phyloP scores from a whole-genome alignment of 2,888 invertebrate genomes.

The Microdon myrmicae region DNA sequence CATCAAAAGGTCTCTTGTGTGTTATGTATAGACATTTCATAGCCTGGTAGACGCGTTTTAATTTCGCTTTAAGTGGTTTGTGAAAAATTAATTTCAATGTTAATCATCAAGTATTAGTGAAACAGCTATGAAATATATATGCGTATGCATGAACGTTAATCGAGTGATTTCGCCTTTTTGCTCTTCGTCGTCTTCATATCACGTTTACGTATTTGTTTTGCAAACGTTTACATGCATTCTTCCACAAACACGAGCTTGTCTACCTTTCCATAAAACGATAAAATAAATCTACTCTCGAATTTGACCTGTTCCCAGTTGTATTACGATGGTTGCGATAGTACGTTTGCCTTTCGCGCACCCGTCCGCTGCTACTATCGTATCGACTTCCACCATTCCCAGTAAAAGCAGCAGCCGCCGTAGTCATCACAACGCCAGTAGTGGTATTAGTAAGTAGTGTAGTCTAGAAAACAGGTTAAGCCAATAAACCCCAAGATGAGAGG shows the following conservation, averaged over 20 bases:
- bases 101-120: too few relatives aligned
- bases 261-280: conserved; percentile 30
- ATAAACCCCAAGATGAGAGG: conserved; percentile 51
- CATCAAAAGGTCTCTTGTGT: too few relatives aligned
- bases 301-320: conserved; percentile 43
- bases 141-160: too few relatives aligned
- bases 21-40: too few relatives aligned
- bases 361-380: conserved; percentile 31
- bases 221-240: conserved; percentile 33
- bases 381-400: conserved; percentile 18
- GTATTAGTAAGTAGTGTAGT: conserved; percentile 25
- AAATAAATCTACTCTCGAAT: conserved; percentile 41
- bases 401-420: too few relatives aligned
- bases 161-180: conserved; percentile 10
- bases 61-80: too few relatives aligned
- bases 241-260: conserved; percentile 17
- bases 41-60: too few relatives aligned
- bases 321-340: conserved; percentile 3
- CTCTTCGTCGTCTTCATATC: conserved; percentile 20
- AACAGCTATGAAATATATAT: too few relatives aligned
- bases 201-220: conserved; percentile 19
- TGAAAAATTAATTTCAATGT: too few relatives aligned
- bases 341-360: conserved; percentile 20
- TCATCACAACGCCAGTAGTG: conserved; percentile 4
- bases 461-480: conserved; percentile 52